Evolutionary conservation across 2,113 vertebrate genomes (phyloP).

Genomic region (Sarotherodon lohbergeri): DNA sequence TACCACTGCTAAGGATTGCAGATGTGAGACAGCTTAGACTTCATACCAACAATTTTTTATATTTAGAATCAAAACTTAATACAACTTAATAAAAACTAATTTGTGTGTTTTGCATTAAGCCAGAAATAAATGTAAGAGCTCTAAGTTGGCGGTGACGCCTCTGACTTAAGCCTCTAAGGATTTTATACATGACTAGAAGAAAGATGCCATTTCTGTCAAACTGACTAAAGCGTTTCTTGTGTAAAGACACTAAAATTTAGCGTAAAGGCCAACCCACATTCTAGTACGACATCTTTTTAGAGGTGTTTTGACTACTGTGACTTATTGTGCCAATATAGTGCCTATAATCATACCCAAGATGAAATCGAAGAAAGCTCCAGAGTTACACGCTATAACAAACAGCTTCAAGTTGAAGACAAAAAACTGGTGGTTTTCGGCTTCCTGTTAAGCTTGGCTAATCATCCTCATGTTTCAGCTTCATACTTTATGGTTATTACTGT

Average conservation of each 20-base stretch:
- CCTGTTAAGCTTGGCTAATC: background rate
- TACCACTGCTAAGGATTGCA: background rate
- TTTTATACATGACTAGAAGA: background rate
- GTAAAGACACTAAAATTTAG: background rate
- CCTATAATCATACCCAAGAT: background rate
- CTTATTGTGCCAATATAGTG: background rate
- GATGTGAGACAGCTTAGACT: background rate
- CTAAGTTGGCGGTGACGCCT: background rate
- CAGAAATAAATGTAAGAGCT: background rate
- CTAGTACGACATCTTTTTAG: background rate
- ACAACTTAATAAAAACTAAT: background rate
- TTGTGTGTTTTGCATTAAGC: background rate
- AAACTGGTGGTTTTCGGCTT: background rate
- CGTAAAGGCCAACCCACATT: background rate
- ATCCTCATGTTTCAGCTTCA: background rate
- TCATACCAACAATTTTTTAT: background rate
- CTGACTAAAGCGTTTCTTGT: background rate
- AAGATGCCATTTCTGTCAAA: background rate
- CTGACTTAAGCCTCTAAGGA: background rate
- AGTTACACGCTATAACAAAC: accelerated
- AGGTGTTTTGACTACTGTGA: background rate
- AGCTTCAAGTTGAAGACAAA: background rate
- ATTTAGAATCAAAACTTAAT: background rate
- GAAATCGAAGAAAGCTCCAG: background rate
- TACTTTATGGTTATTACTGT: background rate